Evolutionary conservation across 2,888 invertebrate genomes (phyloP), one percentile per base, ranked within the genome.

Genomic region (Eucriotettix oculatus): DNA sequence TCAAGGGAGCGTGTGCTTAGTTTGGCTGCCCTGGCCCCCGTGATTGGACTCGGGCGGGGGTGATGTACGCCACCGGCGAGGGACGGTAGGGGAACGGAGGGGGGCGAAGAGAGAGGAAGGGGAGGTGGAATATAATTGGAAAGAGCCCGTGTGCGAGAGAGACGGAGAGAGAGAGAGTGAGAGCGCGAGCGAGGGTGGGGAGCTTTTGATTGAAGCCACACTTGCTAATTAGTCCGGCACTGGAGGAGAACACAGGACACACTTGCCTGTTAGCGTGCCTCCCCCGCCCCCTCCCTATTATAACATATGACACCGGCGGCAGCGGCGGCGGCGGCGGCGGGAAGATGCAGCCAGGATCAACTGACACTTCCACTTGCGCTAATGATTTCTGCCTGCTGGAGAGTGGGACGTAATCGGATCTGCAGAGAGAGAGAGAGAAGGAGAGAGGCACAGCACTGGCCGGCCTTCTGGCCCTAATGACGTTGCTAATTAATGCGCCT

Each of bases 201-300:
- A 55, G 61, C 62, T 60, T 64, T 64, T 64, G 64, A 64, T 64
- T 64, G 62, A 64, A 64, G 64, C 64, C 64, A 64, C 64, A 64
- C 64, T 64, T 62, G 60, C 62, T 64, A 64, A 64, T 64, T 64
- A 64, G 64, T 59, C 53, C 53, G 57, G 59, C 59, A 57, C 57
- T 57, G 57, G 42, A 29, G 29, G 29, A 54, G 61, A 58, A 56
- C 58, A 61, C 54, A 56, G 61, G 54, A 56, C 61, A 58, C 56
- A 58, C 60, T 60, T 60, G 60, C 60, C 60, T 56, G 60, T 60
- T 60, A 60, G 60, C 53, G 56, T 52, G 14, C n/a, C 9, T 2
- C 48, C n/a, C 48, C 42, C 40, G 40, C 29, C 40, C 55, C 40
- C 40, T 55, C 55, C 60, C 57, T 53, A 59, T 60, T 60, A 57